Percentiles rank a stretch among this genome's conserved stretches.
Conservation (phyloP, 1,140 invertebrate species). For the Drosophila repleta region DNA sequence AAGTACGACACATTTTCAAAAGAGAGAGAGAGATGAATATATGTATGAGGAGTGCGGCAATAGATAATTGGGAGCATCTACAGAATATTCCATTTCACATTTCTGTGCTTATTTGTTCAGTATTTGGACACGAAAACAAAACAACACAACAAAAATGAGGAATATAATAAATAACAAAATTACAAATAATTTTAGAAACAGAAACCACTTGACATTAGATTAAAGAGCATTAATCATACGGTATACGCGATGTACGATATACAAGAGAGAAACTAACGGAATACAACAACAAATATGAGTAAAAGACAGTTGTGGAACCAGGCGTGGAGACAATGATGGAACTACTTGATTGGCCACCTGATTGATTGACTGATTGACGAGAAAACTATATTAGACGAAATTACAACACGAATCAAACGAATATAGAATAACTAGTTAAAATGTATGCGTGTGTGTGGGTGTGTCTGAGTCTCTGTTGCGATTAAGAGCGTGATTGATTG, state of each 20-base stretch:
- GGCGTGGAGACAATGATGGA: not conserved
- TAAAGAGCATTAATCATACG: slow-evolving; percentile 1
- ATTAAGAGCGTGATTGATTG: slow-evolving; percentile 2
- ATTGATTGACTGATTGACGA: not conserved
- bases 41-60: not conserved
- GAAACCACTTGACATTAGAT: not conserved
- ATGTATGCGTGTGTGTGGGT: not conserved
- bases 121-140: not conserved
- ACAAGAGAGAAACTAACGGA: not conserved
- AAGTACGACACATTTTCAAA: not conserved
- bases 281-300: slow-evolving; percentile 1
- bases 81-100: not conserved
- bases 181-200: not conserved
- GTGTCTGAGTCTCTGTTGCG: not conserved
- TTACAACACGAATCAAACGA: not conserved
- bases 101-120: slow-evolving; percentile 11
- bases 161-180: not conserved
- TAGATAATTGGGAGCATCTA: not conserved
- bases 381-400: not conserved
- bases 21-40: not conserved
- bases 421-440: not conserved
- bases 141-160: not conserved
- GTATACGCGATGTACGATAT: slow-evolving; percentile 14
- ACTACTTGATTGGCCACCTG: not conserved
- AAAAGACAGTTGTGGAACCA: too few relatives aligned